Base-by-base conservation (phyloP, 1,140 invertebrate genomes). In the Drosophila melanogaster region DNA sequence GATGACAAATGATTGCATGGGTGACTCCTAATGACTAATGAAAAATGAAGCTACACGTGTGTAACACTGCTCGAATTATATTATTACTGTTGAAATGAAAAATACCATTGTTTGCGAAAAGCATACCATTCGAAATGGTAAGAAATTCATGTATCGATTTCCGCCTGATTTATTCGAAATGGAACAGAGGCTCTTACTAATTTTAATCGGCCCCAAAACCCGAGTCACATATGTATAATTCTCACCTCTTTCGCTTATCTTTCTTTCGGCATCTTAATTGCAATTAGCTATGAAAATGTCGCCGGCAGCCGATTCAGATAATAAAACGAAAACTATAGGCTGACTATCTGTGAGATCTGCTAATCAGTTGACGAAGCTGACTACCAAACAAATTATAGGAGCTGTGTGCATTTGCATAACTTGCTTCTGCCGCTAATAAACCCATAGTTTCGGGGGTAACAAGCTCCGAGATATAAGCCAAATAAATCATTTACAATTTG, bases 211-310 rank as follows among this genome's bases (percentile, higher is more conserved):
- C 4, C 12, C 26, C 43, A 4, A 12, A 47, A 24, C 19, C 26
- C 12, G n/a, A 55, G 19, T 17, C 72, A 66, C 78, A 81, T 64
- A 50, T 35, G 81, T 87, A 72, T 79, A 60, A 76, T 86, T 86
- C 59, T 87, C 81, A 86, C 81, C 81, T 86, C 47, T 61, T 56
- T 62, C 33, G 75, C n/a, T 43, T 86, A 86, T 86, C 81, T 51
- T 1, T n/a, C 12, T 37, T 43, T 40, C 54, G 54, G 55, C 83
- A 86, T 86, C 81, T 86, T 86, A 86, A 86, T 86, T 86, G 84
- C 81, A 86, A 86, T 86, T 87, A 86, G 81, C 83, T 79, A 89
- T 79, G 75, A 76, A 81, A 81, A 87, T 84, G 72, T 83, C 59
- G 30, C 53, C 54, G 24, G 46, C 58, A 49, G 37, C 37, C n/a